Conservation (phyloP, 2,113 vertebrate genomes). For the Podarcis cretensis region DNA sequence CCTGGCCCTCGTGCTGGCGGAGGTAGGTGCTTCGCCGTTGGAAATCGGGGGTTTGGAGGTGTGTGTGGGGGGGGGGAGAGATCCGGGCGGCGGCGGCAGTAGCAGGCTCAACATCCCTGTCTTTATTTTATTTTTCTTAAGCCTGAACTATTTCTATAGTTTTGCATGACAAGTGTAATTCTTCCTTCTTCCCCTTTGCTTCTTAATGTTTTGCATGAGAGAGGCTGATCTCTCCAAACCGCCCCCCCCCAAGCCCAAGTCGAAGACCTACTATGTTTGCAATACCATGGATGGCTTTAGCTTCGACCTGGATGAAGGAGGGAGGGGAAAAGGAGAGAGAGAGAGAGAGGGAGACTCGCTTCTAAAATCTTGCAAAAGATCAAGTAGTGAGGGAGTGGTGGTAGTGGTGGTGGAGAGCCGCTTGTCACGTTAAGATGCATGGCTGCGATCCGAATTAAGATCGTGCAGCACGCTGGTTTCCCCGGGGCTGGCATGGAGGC, state of each 20-base stretch:
- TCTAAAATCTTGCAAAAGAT: too few relatives aligned
- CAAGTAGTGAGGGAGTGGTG: too few relatives aligned
- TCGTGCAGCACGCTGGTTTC: too few relatives aligned
- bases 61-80: slow-evolving; percentile 4
- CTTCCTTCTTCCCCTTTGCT: not conserved
- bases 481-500: too few relatives aligned
- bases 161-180: not conserved
- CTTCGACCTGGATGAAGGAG: not conserved
- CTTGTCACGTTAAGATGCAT: too few relatives aligned
- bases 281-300: not conserved
- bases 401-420: too few relatives aligned
- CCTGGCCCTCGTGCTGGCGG: slow-evolving; percentile 85
- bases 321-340: not conserved
- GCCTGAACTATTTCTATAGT: not conserved
- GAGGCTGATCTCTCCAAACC: not conserved
- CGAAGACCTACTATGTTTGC: not conserved
- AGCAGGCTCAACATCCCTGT: too few relatives aligned
- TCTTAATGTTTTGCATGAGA: not conserved
- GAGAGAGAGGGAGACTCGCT: not conserved
- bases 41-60: slow-evolving; percentile 3
- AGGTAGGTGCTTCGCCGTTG: slow-evolving; percentile 81
- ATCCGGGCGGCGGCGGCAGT: not conserved
- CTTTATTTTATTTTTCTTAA: too few relatives aligned
- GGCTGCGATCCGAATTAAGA: too few relatives aligned
- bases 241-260: not conserved